Base-by-base conservation (phyloP, 1,140 invertebrate species). In the Drosophila grimshawi region DNA sequence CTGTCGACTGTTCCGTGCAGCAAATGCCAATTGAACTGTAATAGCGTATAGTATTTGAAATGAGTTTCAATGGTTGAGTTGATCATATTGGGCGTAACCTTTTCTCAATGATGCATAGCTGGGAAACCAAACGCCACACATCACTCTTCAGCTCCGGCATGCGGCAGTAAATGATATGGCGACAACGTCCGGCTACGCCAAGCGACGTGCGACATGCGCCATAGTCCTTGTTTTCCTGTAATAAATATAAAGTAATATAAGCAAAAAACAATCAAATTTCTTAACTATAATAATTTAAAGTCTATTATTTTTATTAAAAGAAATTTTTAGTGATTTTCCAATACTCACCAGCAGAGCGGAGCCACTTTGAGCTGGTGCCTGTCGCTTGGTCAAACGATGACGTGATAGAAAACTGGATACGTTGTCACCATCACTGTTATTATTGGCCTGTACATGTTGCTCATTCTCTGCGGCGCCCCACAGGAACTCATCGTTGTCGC, bases 51-150 rank as follows among this genome's bases (percentile, higher is more conserved):
- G 33, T 2, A 7, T 5, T 33, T 4, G 7, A 10, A 51, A 5
- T 55, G 8, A 32, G 8, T 4, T 37, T 2, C 2, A 5, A 2
- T 3, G 10, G 7, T n/a, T 3, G 27, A 8, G 0, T 43, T 43
- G 10, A 4, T 37, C 19, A 19, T 5, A 2, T 10, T 0, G 2
- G n/a, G 8, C 30, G 8, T 10, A 11, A 95, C 95, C 93, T 93
- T 48, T 93, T 91, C 61, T 95, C 93, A 61, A 96, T 96, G 10
- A 95, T 93, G 81, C 96, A 96, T 8, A 95, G 90, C 76, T 96
- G 95, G 49, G 95, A 93, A 78, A 95, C 93, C 45, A 95, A 93
- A 41, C 93, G 93, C 63, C 93, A 92, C 56, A 94, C 94, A 76
- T 95, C 94, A 1, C 90, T 90, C 48, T 93, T 93, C 62, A 95